A percentile compares a stretch with the other conserved stretches of the same genome.
These are phyloP conservation scores for Pitta sordida DNA, from an alignment of 2,113 vertebrate genomes.

Conservation along the genomic window DNA sequence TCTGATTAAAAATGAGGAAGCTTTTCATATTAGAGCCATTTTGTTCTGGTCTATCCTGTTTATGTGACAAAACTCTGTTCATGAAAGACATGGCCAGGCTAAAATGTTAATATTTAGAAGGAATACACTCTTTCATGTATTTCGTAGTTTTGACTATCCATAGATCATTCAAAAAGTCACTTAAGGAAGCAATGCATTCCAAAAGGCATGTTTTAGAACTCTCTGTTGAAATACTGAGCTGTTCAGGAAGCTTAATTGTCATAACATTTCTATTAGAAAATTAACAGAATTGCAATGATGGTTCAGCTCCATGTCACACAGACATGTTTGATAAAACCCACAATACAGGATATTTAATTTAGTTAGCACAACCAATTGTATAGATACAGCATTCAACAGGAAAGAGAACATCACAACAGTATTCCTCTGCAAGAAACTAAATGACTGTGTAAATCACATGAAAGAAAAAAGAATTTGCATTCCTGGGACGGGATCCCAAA, in stretches of 20 bases:
- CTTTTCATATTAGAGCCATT: background rate
- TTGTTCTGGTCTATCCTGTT: background rate
- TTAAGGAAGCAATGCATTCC: slow-evolving; percentile 29
- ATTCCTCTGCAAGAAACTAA: background rate
- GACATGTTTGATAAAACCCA: slow-evolving; percentile 49
- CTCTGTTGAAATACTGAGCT: slow-evolving; percentile 29
- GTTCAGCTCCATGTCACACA: background rate
- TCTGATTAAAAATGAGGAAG: background rate
- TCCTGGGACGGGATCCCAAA: background rate
- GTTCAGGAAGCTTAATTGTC: slow-evolving; percentile 53
- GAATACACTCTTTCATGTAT: background rate
- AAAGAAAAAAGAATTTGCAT: background rate
- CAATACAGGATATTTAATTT: slow-evolving; percentile 52
- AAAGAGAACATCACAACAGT: background rate
- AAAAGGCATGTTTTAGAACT: background rate
- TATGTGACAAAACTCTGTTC: background rate
- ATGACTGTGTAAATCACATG: background rate
- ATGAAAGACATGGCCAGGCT: background rate
- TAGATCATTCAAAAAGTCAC: background rate
- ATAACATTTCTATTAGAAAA: slow-evolving; percentile 63
- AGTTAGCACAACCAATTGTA: background rate
- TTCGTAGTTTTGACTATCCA: background rate
- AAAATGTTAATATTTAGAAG: background rate
- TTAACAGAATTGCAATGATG: slow-evolving; percentile 20
- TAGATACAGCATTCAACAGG: background rate